Evolutionary conservation across 2,888 invertebrate species (phyloP).

Genomic region (Lasioglossum marginatum): DNA sequence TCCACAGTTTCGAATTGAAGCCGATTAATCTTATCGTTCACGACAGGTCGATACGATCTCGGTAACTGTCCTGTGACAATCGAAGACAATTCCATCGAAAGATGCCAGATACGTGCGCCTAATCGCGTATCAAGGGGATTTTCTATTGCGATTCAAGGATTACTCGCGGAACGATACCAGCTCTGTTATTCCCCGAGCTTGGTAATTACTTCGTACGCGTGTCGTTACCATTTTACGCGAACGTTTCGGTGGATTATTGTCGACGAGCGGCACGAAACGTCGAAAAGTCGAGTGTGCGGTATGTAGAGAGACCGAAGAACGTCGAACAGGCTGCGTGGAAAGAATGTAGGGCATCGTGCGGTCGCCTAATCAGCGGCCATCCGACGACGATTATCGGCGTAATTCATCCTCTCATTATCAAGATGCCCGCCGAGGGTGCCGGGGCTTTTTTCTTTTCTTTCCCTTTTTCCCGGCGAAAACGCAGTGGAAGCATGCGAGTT

Average conservation of each 20-base stretch:
- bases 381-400: slow-evolving; percentile 54
- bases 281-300: slow-evolving; percentile 24
- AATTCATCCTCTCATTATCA: slow-evolving; percentile 69
- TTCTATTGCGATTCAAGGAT: not conserved
- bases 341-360: slow-evolving; percentile 52
- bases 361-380: slow-evolving; percentile 55
- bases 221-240: not conserved
- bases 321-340: slow-evolving; percentile 2
- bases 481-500: slow-evolving; percentile 76
- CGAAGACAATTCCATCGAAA: slow-evolving; percentile 29
- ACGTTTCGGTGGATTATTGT: not conserved
- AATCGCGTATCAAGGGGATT: slow-evolving; percentile 6
- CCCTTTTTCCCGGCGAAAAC: slow-evolving; percentile 62
- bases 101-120: not conserved
- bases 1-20: slow-evolving; percentile 57
- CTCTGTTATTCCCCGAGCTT: not conserved
- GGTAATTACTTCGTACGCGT: not conserved
- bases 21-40: slow-evolving; percentile 69
- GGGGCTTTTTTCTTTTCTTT: slow-evolving; percentile 12
- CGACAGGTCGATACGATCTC: slow-evolving; percentile 55
- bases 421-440: slow-evolving; percentile 63
- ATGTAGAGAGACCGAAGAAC: not conserved
- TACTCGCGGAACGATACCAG: not conserved
- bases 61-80: slow-evolving; percentile 53
- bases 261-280: not conserved